Evolutionary conservation across 2,797 vertebrate genomes (phyloP).

Genomic region (Sebastes goodei): DNA sequence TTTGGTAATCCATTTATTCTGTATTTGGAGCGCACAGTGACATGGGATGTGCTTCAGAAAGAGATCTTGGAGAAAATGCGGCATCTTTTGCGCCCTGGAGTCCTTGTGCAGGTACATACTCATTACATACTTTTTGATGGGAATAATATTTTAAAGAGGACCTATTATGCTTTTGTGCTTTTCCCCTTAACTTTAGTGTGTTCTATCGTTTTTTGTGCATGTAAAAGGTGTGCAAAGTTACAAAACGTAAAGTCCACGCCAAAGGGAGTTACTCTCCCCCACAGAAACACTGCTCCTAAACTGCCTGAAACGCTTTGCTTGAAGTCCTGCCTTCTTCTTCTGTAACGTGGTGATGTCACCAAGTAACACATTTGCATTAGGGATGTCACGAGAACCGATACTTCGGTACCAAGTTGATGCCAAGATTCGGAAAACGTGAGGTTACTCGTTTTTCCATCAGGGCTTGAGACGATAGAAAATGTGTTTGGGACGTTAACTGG

Average conservation of each 20-base stretch:
- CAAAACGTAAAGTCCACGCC: neutral
- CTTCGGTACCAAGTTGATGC: too few relatives aligned
- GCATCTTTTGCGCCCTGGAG: conserved; percentile 91
- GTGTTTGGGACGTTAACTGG: too few relatives aligned
- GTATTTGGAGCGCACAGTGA: conserved; percentile 92
- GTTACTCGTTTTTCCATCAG: too few relatives aligned
- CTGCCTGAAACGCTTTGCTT: neutral
- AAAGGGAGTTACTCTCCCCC: neutral
- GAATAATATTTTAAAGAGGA: neutral
- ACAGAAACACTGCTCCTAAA: neutral
- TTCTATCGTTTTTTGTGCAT: neutral
- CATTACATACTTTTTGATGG: neutral
- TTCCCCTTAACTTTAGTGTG: neutral
- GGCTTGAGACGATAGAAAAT: too few relatives aligned
- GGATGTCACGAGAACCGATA: too few relatives aligned
- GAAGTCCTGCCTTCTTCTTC: neutral
- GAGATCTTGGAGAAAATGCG: conserved; percentile 98
- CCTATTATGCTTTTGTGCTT: neutral
- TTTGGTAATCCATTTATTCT: conserved; percentile 97
- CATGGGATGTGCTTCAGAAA: conserved; percentile 96
- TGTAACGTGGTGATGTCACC: neutral
- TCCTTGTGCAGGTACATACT: conserved; percentile 88
- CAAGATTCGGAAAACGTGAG: fast-evolving
- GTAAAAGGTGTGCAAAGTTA: neutral
- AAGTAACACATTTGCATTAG: neutral